A percentile compares a stretch with the other conserved stretches of the same genome.
phyloP scores from a whole-genome alignment of 2,113 vertebrate species.

The Catagonus wagneri region DNA sequence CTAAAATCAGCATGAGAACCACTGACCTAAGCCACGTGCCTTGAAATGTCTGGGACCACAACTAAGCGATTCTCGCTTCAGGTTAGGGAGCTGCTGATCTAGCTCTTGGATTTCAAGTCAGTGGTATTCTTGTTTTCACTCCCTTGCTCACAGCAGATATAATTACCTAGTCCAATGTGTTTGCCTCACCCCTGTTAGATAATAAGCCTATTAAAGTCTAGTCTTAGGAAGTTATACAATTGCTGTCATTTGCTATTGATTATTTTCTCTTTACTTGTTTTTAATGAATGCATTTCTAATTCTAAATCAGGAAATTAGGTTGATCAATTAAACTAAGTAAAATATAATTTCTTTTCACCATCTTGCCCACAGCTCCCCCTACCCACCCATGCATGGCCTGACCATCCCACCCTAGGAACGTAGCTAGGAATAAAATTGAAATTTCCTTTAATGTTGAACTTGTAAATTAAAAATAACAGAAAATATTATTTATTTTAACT shows the following conservation, averaged over 20 bases:
- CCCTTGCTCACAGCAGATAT: neutral
- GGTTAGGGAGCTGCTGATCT: neutral
- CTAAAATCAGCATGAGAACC: neutral
- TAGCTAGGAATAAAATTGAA: neutral
- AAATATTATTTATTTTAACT: neutral
- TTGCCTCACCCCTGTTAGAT: neutral
- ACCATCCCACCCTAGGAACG: neutral
- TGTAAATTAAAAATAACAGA: neutral
- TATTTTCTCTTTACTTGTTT: neutral
- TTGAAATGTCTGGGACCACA: neutral
- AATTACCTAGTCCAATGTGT: neutral
- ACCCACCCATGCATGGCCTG: neutral
- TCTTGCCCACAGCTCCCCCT: neutral
- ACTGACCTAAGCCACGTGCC: neutral
- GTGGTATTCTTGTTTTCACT: neutral
- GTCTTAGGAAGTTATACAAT: neutral
- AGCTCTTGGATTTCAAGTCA: neutral
- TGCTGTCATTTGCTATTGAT: neutral
- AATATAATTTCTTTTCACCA: neutral
- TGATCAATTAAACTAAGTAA: neutral
- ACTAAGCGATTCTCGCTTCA: neutral
- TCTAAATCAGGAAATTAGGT: neutral
- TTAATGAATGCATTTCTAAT: neutral
- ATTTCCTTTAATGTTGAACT: neutral
- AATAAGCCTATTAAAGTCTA: neutral